phyloP scores from a whole-genome alignment of 2,888 invertebrate genomes.

The Apeira syringaria region DNA sequence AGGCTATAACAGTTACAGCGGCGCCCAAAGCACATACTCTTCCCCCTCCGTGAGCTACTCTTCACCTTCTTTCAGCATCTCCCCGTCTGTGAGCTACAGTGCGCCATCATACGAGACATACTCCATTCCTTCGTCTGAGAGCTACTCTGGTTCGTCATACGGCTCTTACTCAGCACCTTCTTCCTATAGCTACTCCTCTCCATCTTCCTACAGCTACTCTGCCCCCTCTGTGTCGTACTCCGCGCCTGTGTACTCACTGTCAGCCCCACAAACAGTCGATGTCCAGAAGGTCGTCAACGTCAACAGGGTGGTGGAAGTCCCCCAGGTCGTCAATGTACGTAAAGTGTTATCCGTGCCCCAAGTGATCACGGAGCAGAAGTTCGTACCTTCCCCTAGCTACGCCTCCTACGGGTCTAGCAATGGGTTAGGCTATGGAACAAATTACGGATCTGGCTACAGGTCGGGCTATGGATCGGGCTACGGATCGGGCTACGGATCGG shows the following conservation, averaged over 20 bases:
- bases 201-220: conserved; percentile 2
- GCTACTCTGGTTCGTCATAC: conserved; percentile 7
- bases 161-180: background rate
- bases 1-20: conserved; percentile 5
- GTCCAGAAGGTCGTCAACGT: conserved; percentile 48
- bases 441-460: conserved; percentile 10
- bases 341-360: conserved; percentile 56
- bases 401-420: conserved; percentile 6
- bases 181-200: background rate
- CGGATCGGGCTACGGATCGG: conserved; percentile 8
- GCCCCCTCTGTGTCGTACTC: conserved; percentile 13
- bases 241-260: too few species aligned
- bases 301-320: conserved; percentile 46
- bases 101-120: conserved; percentile 12
- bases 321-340: conserved; percentile 46
- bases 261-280: conserved; percentile 34
- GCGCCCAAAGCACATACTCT: background rate
- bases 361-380: conserved; percentile 52
- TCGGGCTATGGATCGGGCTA: conserved; percentile 14
- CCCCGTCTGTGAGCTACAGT: conserved; percentile 1
- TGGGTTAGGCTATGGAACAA: conserved; percentile 6
- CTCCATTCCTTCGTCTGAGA: conserved; percentile 3
- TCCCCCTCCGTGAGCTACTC: background rate
- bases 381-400: conserved; percentile 41
- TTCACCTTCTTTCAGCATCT: conserved; percentile 11